Conservation (phyloP, 1,140 invertebrate species). For the Dendrolimus punctatus region DNA sequence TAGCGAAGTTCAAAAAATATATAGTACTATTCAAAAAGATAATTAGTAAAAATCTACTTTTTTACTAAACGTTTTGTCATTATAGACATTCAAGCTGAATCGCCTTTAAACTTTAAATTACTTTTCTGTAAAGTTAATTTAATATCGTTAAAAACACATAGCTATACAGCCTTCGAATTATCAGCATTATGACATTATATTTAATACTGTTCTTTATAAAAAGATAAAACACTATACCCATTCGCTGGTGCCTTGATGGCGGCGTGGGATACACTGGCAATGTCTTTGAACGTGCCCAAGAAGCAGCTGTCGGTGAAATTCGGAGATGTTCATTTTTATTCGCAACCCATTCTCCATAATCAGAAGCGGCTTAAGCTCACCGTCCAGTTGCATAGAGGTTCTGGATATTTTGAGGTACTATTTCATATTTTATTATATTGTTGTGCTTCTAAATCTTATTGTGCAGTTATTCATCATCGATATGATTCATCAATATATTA, state of each 20-base stretch:
- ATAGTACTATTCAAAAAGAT: too few relatives aligned
- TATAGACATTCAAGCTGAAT: background rate
- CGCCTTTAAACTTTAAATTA: background rate
- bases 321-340: constrained; percentile 17
- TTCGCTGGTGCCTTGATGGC: constrained; percentile 21
- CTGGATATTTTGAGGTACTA: constrained; percentile 25
- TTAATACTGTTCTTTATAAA: background rate
- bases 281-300: constrained; percentile 9
- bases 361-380: constrained; percentile 10
- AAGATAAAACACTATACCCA: constrained; percentile 19
- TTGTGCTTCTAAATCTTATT: background rate
- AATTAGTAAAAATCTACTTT: background rate
- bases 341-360: constrained; percentile 21
- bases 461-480: background rate
- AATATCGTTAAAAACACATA: background rate
- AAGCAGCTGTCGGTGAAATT: constrained; percentile 17
- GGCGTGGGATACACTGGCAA: constrained; percentile 24
- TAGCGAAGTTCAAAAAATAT: too few relatives aligned
- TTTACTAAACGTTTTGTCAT: background rate
- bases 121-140: background rate
- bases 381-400: constrained; percentile 17
- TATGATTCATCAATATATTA: too few relatives aligned
- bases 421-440: background rate
- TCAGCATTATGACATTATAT: background rate
- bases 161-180: background rate